Evolutionary conservation across 1,140 invertebrate species (phyloP).

Genomic region (Drosophila elegans): DNA sequence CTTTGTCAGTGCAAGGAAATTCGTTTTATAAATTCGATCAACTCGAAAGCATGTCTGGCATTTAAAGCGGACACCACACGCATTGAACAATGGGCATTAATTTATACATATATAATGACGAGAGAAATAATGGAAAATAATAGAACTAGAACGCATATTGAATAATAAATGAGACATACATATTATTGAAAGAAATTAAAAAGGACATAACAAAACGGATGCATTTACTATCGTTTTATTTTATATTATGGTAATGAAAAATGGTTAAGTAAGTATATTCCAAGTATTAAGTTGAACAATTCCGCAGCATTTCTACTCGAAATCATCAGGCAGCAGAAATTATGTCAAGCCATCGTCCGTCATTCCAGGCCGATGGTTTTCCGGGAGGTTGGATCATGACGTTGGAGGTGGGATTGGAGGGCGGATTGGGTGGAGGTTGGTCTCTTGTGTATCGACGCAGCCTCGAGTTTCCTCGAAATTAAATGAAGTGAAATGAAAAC

Average conservation of each 20-base stretch:
- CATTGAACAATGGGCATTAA: constrained; percentile 72
- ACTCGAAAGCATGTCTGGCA: constrained; percentile 52
- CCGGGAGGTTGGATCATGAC: constrained; percentile 4
- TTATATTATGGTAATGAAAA: too few species aligned
- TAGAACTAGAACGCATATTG: constrained; percentile 81
- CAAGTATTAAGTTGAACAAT: constrained; percentile 57
- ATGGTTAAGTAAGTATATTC: constrained; percentile 16
- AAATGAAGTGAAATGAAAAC: constrained; percentile 83
- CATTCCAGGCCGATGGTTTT: constrained; percentile 68
- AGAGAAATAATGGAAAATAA: constrained; percentile 77
- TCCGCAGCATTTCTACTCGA: constrained; percentile 48
- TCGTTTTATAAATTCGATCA: constrained; percentile 51
- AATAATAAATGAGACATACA: constrained; percentile 82
- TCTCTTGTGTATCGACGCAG: constrained; percentile 29
- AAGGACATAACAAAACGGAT: constrained; percentile 18
- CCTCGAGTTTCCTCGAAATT: constrained; percentile 65
- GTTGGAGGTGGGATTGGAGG: constrained; percentile 1
- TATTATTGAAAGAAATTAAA: constrained; percentile 76
- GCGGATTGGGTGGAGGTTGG: not conserved
- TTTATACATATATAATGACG: constrained; percentile 77
- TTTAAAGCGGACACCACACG: constrained; percentile 53
- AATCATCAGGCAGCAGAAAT: constrained; percentile 19
- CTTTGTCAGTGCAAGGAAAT: constrained; percentile 43
- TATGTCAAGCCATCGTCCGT: constrained; percentile 47
- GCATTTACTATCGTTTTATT: not conserved